Evolutionary conservation across 2,888 invertebrate genomes (phyloP).

Genomic region (Tenthredo mesomela): DNA sequence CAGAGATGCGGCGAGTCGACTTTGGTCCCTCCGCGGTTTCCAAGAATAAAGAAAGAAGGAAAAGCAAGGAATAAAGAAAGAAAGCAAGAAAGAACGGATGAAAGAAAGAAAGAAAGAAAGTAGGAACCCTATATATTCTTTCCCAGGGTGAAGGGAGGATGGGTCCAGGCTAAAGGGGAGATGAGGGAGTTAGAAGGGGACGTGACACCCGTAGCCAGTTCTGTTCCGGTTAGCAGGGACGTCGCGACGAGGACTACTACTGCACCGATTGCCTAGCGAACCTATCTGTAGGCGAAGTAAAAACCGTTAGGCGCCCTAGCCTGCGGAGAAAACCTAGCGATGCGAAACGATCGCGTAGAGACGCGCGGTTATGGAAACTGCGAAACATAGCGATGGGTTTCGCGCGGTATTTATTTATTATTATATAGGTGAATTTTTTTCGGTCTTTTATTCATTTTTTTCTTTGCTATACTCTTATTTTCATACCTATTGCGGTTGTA

Average conservation of each 20-base stretch:
- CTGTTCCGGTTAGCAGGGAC: conserved; percentile 68
- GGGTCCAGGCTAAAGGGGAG: conserved; percentile 57
- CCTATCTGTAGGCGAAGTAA: not conserved
- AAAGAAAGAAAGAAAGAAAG: conserved; percentile 49
- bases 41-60: conserved; percentile 67
- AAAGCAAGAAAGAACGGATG: conserved; percentile 68
- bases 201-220: conserved; percentile 63
- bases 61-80: conserved; percentile 54
- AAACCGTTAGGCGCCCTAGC: conserved; percentile 41
- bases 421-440: not conserved
- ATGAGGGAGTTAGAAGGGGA: conserved; percentile 54
- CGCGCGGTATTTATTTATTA: not conserved
- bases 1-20: conserved; percentile 44
- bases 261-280: conserved; percentile 19
- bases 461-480: not conserved
- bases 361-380: not conserved
- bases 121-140: not conserved
- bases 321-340: conserved; percentile 34
- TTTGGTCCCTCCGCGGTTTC: conserved; percentile 63
- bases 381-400: not conserved
- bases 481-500: not conserved
- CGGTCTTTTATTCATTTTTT: not conserved
- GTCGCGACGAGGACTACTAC: conserved; percentile 43
- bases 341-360: conserved; percentile 21
- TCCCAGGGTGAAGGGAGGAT: conserved; percentile 15